phyloP scores from a whole-genome alignment of 1,140 invertebrate genomes.

The Wiebesia pumilae region DNA sequence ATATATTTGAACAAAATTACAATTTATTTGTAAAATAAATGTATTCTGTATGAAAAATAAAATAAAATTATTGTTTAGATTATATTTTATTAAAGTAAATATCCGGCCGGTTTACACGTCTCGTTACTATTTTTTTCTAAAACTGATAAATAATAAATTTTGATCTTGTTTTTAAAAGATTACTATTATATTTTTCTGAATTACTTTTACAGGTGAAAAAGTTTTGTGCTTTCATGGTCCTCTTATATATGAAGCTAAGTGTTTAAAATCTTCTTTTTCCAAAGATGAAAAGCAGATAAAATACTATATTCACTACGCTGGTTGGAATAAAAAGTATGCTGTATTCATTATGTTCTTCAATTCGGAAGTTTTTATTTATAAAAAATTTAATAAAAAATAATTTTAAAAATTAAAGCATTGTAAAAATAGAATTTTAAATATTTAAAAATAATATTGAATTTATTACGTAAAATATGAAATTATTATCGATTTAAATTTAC shows the following conservation, averaged over 20 bases:
- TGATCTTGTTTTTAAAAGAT: neutral
- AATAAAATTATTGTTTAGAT: neutral
- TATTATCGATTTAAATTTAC: neutral
- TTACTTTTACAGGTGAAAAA: conserved; percentile 85
- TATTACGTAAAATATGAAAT: neutral
- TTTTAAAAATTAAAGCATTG: neutral
- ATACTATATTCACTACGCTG: conserved; percentile 97
- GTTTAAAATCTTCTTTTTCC: conserved; percentile 86
- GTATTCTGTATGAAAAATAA: neutral
- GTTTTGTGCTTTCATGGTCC: conserved; percentile 97
- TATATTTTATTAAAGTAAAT: neutral
- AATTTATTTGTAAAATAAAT: neutral
- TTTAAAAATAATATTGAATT: neutral
- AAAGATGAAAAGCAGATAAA: conserved; percentile 91
- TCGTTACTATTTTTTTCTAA: neutral
- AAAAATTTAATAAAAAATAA: neutral
- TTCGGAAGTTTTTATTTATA: neutral
- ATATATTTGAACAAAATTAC: neutral
- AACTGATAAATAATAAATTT: neutral
- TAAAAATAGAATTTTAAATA: neutral
- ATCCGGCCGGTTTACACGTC: conserved; percentile 1
- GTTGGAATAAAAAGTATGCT: conserved; percentile 97
- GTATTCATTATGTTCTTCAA: neutral
- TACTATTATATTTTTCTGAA: neutral
- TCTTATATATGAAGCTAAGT: conserved; percentile 96